phyloP scores from a whole-genome alignment of 2,113 vertebrate genomes.

The Emberiza fucata region DNA sequence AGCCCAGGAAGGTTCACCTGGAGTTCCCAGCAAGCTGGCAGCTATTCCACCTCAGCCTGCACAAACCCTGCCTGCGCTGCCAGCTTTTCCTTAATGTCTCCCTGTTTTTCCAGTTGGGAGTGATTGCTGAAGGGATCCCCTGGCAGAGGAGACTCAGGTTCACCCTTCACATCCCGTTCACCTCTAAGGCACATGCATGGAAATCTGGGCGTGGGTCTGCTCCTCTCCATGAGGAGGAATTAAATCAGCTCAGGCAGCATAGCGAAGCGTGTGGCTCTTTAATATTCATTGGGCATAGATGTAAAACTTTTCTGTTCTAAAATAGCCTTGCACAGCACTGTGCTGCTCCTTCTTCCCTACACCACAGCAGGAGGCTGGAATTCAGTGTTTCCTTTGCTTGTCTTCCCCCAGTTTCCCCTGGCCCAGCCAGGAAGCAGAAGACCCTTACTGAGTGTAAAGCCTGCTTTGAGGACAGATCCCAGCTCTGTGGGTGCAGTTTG shows the following conservation, averaged over 20 bases:
- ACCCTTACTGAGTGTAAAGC: not conserved
- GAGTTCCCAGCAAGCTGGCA: not conserved
- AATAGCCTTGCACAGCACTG: not conserved
- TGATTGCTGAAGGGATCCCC: not conserved
- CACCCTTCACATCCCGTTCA: not conserved
- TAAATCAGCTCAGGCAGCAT: not conserved
- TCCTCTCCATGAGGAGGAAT: not conserved
- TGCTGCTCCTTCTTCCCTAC: not conserved
- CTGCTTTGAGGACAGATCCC: not conserved
- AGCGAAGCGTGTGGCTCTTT: not conserved
- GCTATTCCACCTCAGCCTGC: not conserved
- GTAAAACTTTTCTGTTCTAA: not conserved
- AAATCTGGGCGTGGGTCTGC: not conserved
- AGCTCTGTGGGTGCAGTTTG: not conserved
- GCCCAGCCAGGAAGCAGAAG: not conserved
- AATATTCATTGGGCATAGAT: not conserved
- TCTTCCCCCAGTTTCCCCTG: not conserved
- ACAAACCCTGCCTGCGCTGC: not conserved
- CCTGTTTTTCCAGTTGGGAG: not conserved
- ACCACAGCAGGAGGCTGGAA: not conserved
- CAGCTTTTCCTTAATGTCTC: not conserved
- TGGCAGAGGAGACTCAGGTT: not conserved
- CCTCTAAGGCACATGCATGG: not conserved
- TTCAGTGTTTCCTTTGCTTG: not conserved
- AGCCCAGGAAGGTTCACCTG: not conserved